Percentiles rank a stretch among this genome's conserved stretches.
These are phyloP conservation scores for Quadroppia sp. DNA, from an alignment of 2,888 invertebrate species.

Conservation along the genomic window DNA sequence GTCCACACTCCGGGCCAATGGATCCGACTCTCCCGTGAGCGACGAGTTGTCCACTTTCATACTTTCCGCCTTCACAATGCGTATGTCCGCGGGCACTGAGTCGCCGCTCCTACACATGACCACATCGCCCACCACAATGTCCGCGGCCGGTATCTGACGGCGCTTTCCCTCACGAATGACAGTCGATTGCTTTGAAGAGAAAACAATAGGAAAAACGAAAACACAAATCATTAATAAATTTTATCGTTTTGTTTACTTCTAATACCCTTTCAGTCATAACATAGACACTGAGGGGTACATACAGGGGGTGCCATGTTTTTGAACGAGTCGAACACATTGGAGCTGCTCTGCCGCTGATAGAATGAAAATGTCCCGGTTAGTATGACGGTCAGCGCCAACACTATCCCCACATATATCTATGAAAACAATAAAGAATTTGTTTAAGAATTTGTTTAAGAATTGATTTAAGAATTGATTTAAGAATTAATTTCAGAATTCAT, in stretches of 20 bases:
- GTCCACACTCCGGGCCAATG: conserved; percentile 61
- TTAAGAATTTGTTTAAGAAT: not conserved
- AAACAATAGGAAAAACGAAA: too few relatives aligned
- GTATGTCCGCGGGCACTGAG: conserved; percentile 60
- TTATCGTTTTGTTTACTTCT: too few relatives aligned
- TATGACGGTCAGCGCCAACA: conserved; percentile 64
- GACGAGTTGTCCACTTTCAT: conserved; percentile 66
- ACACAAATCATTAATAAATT: too few relatives aligned
- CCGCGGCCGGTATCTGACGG: conserved; percentile 52
- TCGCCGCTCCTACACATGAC: conserved; percentile 62
- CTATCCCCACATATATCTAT: conserved; percentile 64
- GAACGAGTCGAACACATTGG: conserved; percentile 77
- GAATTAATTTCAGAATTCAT: conserved; percentile 44
- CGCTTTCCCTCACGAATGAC: conserved; percentile 50
- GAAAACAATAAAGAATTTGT: conserved; percentile 42
- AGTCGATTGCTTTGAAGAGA: too few relatives aligned
- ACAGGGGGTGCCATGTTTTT: conserved; percentile 66
- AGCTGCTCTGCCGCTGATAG: conserved; percentile 67
- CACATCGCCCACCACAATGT: conserved; percentile 59
- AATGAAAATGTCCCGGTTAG: conserved; percentile 69
- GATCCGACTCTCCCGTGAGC: conserved; percentile 71
- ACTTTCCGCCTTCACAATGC: conserved; percentile 57
- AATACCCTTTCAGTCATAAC: too few relatives aligned
- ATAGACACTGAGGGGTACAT: too few relatives aligned
- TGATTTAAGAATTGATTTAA: too few relatives aligned